Evolutionary conservation across 2,888 invertebrate species (phyloP).

Genomic region (Trissonchulus latispiculum): DNA sequence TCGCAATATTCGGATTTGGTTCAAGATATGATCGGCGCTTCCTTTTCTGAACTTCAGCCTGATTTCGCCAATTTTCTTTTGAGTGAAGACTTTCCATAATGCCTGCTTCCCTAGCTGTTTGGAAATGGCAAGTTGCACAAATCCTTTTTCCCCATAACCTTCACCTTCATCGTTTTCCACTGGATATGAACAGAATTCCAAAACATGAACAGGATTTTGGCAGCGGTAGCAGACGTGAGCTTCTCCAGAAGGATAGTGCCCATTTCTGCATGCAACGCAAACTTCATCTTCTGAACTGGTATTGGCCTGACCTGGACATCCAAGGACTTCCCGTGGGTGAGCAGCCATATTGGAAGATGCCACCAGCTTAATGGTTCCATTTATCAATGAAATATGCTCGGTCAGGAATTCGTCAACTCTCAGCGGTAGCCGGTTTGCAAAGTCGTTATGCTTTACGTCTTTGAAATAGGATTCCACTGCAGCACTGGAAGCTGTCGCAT

Average conservation of each 20-base stretch:
- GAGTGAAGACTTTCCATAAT: no score
- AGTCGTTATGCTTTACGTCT: not conserved
- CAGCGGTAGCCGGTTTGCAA: not conserved
- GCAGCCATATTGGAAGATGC: no score
- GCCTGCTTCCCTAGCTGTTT: no score
- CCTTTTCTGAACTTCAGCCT: no score
- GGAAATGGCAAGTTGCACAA: no score
- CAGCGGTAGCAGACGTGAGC: not conserved
- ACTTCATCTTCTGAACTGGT: not conserved
- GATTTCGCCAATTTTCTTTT: no score
- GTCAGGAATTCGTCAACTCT: not conserved
- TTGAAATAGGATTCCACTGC: not conserved
- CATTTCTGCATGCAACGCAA: not conserved
- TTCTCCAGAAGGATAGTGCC: not conserved
- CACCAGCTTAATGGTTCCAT: not conserved
- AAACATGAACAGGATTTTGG: not conserved
- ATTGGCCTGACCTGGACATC: not conserved
- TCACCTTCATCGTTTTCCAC: not conserved
- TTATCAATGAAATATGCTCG: not conserved
- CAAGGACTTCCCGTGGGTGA: not conserved
- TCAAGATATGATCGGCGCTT: no score
- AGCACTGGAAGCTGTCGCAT: not conserved
- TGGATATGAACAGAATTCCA: not conserved
- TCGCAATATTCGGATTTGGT: no score
- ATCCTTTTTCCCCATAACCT: no score